These are phyloP conservation scores for Eurypyga helias DNA, from an alignment of 2,113 vertebrate genomes.

Conservation along the genomic window DNA sequence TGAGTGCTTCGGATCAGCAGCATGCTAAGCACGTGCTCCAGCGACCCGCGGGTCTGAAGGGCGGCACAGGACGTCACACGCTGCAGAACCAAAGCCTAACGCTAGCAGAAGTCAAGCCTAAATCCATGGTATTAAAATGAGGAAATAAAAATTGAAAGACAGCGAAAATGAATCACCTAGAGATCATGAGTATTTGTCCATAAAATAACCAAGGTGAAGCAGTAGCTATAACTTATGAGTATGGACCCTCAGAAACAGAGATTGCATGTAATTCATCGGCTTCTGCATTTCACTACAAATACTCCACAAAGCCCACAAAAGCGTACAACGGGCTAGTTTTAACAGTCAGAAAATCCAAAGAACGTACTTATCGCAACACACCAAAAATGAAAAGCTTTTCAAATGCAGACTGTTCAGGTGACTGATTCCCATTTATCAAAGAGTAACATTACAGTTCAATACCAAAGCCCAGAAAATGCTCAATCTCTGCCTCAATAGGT, in stretches of 20 bases:
- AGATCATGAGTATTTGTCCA: conserved; percentile 6
- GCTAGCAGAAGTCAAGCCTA: neutral
- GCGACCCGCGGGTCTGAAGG: fast-evolving
- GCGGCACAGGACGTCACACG: neutral
- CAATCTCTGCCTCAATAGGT: neutral
- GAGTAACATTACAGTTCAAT: neutral
- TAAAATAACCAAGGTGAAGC: neutral
- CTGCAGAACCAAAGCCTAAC: neutral
- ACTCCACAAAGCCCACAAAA: neutral
- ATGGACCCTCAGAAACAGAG: conserved; percentile 1
- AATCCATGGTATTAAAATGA: conserved; percentile 1
- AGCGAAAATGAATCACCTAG: conserved; percentile 37
- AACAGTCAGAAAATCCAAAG: neutral
- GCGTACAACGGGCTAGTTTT: neutral
- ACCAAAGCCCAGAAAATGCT: neutral
- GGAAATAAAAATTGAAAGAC: conserved; percentile 33
- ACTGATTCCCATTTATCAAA: neutral
- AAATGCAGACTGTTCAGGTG: conserved; percentile 79
- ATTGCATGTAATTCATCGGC: neutral
- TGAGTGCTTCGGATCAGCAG: neutral
- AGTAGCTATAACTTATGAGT: conserved; percentile 14
- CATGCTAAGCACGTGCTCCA: fast-evolving
- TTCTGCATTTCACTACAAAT: neutral
- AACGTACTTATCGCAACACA: neutral
- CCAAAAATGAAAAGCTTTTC: conserved; percentile 66